A percentile compares a stretch with the other conserved stretches of the same genome.
These are phyloP conservation scores for Chauna torquata DNA, from an alignment of 2,113 vertebrate genomes.

Conservation along the genomic window DNA sequence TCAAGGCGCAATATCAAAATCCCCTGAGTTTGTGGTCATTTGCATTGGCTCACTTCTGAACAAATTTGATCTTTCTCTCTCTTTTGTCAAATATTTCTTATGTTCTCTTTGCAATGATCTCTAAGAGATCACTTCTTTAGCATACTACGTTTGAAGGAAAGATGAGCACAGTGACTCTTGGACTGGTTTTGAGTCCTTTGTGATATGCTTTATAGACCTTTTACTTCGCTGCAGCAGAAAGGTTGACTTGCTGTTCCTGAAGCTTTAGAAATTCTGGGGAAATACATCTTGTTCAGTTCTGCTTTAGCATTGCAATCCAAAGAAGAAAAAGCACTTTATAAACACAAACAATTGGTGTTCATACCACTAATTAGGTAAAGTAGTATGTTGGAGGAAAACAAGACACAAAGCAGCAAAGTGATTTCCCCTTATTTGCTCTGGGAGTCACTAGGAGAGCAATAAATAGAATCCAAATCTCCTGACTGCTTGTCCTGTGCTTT, in stretches of 20 bases:
- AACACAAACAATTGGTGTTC: not conserved
- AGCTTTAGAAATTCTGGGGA: not conserved
- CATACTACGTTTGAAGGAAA: not conserved
- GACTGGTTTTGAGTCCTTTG: not conserved
- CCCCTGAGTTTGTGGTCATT: not conserved
- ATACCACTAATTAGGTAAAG: not conserved
- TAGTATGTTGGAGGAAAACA: not conserved
- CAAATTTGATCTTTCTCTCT: not conserved
- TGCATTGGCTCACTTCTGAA: not conserved
- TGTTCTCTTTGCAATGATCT: not conserved
- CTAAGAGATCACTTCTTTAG: not conserved
- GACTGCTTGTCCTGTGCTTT: constrained; percentile 54
- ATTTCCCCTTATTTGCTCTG: constrained; percentile 8
- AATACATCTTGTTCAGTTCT: not conserved
- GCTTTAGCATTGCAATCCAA: not conserved
- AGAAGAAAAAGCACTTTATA: not conserved
- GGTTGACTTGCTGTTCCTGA: not conserved
- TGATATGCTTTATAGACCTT: not conserved
- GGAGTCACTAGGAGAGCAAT: constrained; percentile 17
- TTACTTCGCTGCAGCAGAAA: not conserved
- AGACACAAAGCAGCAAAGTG: not conserved
- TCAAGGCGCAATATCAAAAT: not conserved
- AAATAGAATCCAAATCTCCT: constrained; percentile 56
- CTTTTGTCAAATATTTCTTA: not conserved
- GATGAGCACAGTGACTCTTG: not conserved